These are phyloP conservation scores for Zaprionus tsacasi DNA, from an alignment of 1,140 invertebrate genomes.

Conservation along the genomic window DNA sequence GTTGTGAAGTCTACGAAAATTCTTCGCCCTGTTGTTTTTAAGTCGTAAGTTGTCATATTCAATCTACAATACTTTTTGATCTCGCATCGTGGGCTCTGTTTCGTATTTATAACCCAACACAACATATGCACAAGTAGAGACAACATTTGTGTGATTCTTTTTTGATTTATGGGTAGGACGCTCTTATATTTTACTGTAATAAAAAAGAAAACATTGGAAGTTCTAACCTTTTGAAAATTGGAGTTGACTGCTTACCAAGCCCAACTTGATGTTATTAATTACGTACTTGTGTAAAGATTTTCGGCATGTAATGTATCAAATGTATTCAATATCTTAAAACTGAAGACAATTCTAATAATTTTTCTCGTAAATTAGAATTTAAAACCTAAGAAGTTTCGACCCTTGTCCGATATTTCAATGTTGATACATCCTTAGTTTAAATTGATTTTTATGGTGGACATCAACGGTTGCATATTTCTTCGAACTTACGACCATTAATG, in stretches of 20 bases:
- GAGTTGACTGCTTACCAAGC: background rate
- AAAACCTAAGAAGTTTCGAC: background rate
- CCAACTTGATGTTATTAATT: background rate
- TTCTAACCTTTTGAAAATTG: background rate
- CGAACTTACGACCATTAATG: background rate
- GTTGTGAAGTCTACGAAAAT: conserved; percentile 29
- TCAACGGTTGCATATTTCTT: background rate
- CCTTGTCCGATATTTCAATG: conserved; percentile 6
- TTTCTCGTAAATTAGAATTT: background rate
- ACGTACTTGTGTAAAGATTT: conserved; percentile 7
- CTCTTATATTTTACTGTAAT: background rate
- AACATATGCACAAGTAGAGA: conserved; percentile 3
- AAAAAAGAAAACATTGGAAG: too few relatives aligned
- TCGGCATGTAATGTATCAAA: background rate
- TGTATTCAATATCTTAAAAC: background rate
- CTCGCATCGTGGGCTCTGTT: conserved; percentile 59
- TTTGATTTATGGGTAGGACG: conserved; percentile 2
- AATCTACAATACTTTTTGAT: conserved; percentile 28
- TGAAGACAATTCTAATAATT: background rate
- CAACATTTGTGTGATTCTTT: background rate
- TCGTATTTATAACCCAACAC: conserved; percentile 76
- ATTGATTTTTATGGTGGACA: background rate
- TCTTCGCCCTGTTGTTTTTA: conserved; percentile 33
- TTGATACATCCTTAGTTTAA: background rate
- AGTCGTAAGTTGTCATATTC: conserved; percentile 39